Conservation (phyloP, 2,797 vertebrate species). For the Triplophysa bombifrons region DNA sequence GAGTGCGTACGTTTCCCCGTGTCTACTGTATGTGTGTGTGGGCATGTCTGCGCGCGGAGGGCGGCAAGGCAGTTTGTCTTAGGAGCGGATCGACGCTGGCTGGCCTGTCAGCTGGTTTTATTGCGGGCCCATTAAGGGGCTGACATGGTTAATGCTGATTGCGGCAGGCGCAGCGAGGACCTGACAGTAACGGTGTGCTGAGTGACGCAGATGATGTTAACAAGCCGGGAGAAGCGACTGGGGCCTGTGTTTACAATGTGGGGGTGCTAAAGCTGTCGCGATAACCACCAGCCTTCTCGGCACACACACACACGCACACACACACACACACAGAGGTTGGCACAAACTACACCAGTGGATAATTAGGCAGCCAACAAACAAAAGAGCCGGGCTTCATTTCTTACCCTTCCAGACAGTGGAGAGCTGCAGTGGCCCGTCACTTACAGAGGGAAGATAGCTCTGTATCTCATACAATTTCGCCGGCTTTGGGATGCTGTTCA, state of each 20-base stretch:
- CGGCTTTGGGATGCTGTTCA: slow-evolving; percentile 9
- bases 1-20: slow-evolving; percentile 50
- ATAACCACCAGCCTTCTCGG: slow-evolving; percentile 69
- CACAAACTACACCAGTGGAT: slow-evolving; percentile 54
- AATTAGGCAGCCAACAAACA: slow-evolving; percentile 62
- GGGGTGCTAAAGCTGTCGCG: slow-evolving; percentile 79
- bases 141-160: slow-evolving; percentile 83
- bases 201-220: slow-evolving; percentile 86
- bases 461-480: slow-evolving; percentile 41
- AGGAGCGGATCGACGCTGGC: slow-evolving; percentile 65
- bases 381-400: slow-evolving; percentile 54
- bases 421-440: slow-evolving; percentile 53
- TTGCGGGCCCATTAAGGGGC: slow-evolving; percentile 78
- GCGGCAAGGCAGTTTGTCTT: slow-evolving; percentile 71
- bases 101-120: slow-evolving; percentile 77
- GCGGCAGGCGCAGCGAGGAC: slow-evolving; percentile 74
- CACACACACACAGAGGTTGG: slow-evolving; percentile 47
- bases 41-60: slow-evolving; percentile 49
- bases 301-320: slow-evolving; percentile 57
- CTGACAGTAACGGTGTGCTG: slow-evolving; percentile 80
- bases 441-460: slow-evolving; percentile 50
- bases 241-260: slow-evolving; percentile 83
- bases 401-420: slow-evolving; percentile 53
- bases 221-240: slow-evolving; percentile 79
- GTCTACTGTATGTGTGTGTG: slow-evolving; percentile 53